These are phyloP conservation scores for Drosophila greeni DNA, from an alignment of 2,888 invertebrate genomes.

Conservation along the genomic window DNA sequence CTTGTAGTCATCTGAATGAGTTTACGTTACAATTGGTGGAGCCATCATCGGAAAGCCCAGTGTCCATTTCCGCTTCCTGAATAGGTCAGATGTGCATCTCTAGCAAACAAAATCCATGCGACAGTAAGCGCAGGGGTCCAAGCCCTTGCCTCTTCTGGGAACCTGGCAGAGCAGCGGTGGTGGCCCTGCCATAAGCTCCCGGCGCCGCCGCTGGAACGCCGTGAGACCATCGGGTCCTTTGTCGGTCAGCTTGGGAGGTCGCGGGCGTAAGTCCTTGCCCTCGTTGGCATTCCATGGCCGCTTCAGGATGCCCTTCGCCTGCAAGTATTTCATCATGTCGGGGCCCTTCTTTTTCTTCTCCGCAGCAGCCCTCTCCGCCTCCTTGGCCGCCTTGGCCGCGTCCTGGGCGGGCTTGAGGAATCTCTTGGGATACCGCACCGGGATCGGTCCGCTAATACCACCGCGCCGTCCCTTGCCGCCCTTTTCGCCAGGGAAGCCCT, in stretches of 20 bases:
- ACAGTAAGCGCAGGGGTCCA: slow-evolving; percentile 41
- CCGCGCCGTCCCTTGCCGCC: slow-evolving; percentile 36
- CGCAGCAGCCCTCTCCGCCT: slow-evolving; percentile 13
- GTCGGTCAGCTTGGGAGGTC: neutral
- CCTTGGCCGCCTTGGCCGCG: slow-evolving; percentile 26
- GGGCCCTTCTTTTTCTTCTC: slow-evolving; percentile 39
- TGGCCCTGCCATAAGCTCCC: slow-evolving; percentile 32
- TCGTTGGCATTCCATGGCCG: slow-evolving; percentile 48
- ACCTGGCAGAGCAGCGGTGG: slow-evolving; percentile 56
- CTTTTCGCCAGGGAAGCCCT: slow-evolving; percentile 27
- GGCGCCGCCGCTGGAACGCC: slow-evolving; percentile 45
- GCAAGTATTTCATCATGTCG: slow-evolving; percentile 60
- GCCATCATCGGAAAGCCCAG: neutral
- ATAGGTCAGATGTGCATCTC: too few relatives aligned
- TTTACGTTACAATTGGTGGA: neutral
- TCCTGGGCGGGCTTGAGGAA: slow-evolving; percentile 12
- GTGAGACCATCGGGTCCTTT: slow-evolving; percentile 53
- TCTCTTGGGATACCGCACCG: slow-evolving; percentile 40
- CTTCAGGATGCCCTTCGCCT: slow-evolving; percentile 28
- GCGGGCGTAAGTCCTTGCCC: slow-evolving; percentile 61
- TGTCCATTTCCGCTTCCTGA: too few relatives aligned
- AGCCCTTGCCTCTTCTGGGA: slow-evolving; percentile 56
- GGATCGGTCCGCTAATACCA: slow-evolving; percentile 18
- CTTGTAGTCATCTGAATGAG: neutral
- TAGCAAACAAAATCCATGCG: slow-evolving; percentile 10